Base-by-base conservation (phyloP, 2,797 vertebrate genomes). In the Cuniculus paca region DNA sequence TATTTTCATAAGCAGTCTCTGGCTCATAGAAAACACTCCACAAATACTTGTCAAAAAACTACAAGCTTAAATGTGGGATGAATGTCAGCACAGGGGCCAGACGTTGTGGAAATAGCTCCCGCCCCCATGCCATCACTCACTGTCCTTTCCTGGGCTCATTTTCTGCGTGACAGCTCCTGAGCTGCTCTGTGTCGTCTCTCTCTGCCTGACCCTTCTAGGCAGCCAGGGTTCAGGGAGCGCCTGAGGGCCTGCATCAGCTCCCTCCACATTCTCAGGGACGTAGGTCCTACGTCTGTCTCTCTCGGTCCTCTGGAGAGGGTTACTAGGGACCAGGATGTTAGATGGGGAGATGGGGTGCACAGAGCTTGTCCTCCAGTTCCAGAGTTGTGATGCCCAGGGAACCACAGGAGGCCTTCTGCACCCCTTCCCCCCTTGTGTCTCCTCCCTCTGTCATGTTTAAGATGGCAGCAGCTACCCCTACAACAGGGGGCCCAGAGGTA, bases 1-100 rank as follows among this genome's bases (percentile, higher is more conserved):
- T 65, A 34, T 68, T 92, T 88, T 77, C 19, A 48, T 68, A 93
- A 94, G 58, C 14, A 50, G 9, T 87, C 42, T 26, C 26, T 86
- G 91, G 56, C 22, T 94, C 17, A 60, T 22, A 50, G 72, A n/a
- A 48, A 45, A 79, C 34, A 78, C 26, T 39, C 22, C 14, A 28
- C 17, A 75, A 75, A 89, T 87, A 74, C 54, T 60, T 60, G 42
- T 63, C n/a, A 88, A 70, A 79, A 68, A 87, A 58, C 22, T 36
- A 77, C 89, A 85, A 79, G 82, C 19, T 26, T 56, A 79, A 80
- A 54, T 28, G 7, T 56, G 52, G n/a, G 26, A 17, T 72, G 14
- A 68, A 8, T 45, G 28, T 79, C 19, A 74, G 54, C 5, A 36
- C 65, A 2, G 14, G 72, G 78, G 48, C 48, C 28, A 36, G 65